Base-by-base conservation (phyloP, 1,140 invertebrate genomes). In the Oryctes rhinoceros region DNA sequence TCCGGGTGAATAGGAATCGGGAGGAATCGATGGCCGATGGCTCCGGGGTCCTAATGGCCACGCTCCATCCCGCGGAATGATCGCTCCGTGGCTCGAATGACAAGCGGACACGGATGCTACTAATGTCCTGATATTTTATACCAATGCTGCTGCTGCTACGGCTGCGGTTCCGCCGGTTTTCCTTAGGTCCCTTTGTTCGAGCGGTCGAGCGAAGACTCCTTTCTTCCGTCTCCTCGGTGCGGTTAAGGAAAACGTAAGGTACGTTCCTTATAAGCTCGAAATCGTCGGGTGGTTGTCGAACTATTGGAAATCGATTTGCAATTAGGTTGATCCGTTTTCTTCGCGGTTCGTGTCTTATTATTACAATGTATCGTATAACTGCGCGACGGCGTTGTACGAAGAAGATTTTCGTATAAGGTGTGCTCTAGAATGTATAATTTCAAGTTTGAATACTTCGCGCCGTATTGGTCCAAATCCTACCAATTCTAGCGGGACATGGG, bases 11-110 rank as follows among this genome's bases (percentile, higher is more conserved):
- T 79, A 47, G 67, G 37, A 78, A 78, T 78, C 30, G 20, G 65
- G 30, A 67, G 78, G 80, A 83, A 83, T 84, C 82, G 83, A 84
- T 83, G 82, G 82, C 82, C 80, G 80, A 74, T 35, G 18, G 79
- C 79, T 81, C 79, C 47, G 65, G 67, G 44, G 71, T 39, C 80
- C 82, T 84, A 84, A 84, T 84, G 82, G 83, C 84, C 84, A 82
- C 81, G 82, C 80, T 83, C 81, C 79, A 82, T 81, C 83, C 84
- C 83, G 80, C 83, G 81, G 82, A 84, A 84, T 83, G 84, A 84
- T 84, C 83, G 82, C 82, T 84, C 62, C 84, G 83, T 84, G 84
- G 84, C 48, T 76, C 39, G 83, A 84, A 84, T 84, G 82, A 82
- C 83, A 83, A 84, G 83, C 83, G 80, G 81, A 76, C 82, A 80